Evolutionary conservation across 2,797 vertebrate genomes (phyloP).

Genomic region (Semotilus atromaculatus): DNA sequence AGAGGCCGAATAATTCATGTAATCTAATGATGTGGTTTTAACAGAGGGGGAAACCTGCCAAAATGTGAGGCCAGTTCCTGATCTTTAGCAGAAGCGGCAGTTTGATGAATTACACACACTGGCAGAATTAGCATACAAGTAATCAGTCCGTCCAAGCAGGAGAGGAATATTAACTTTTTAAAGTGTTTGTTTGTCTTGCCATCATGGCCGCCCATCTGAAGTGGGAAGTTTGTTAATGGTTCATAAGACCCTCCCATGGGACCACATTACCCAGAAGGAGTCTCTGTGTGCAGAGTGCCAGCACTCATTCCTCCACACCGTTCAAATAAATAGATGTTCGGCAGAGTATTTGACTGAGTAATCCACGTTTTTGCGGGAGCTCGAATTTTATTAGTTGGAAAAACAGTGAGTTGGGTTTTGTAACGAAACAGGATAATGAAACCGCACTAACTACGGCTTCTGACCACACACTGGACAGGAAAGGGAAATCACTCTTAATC

Average conservation of each 20-base stretch:
- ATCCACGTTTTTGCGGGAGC: constrained; percentile 24
- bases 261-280: constrained; percentile 74
- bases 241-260: constrained; percentile 73
- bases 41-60: constrained; percentile 36
- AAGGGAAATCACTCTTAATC: constrained; percentile 81
- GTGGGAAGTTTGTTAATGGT: constrained; percentile 77
- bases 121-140: constrained; percentile 76
- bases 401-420: constrained; percentile 42
- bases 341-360: constrained; percentile 25
- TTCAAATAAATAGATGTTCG: constrained; percentile 59
- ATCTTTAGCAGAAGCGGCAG: constrained; percentile 67
- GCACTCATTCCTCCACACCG: constrained; percentile 56
- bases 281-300: constrained; percentile 72
- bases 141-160: constrained; percentile 78
- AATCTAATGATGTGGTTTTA: constrained; percentile 49
- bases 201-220: constrained; percentile 66
- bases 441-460: constrained; percentile 65
- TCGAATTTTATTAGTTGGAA: constrained; percentile 51
- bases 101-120: constrained; percentile 76
- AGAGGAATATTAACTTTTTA: constrained; percentile 74
- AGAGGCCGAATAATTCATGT: constrained; percentile 33
- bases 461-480: constrained; percentile 81
- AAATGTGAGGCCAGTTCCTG: constrained; percentile 46
- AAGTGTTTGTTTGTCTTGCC: constrained; percentile 78
- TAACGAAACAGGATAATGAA: constrained; percentile 60